Conservation (phyloP, 2,113 vertebrate species). For the Solea solea region DNA sequence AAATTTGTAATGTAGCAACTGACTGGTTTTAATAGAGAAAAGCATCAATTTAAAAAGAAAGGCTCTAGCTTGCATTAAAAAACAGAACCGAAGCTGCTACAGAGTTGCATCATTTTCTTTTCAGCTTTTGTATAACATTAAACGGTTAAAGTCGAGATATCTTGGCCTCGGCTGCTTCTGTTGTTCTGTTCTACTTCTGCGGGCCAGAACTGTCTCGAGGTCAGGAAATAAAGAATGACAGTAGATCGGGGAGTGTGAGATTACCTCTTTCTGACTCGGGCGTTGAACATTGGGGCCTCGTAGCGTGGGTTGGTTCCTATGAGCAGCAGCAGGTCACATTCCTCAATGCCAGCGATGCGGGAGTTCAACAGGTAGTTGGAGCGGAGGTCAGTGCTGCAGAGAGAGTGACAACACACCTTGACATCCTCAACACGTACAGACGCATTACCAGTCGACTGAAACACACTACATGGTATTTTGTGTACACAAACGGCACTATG, state of each 20-base stretch:
- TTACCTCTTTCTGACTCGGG: slow-evolving; percentile 95
- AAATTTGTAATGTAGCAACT: no score
- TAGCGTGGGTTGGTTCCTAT: slow-evolving; percentile 96
- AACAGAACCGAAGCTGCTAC: no score
- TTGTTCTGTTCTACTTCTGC: no score
- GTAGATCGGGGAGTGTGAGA: background rate
- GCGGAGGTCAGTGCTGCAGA: slow-evolving; percentile 89
- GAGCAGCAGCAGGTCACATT: slow-evolving; percentile 91
- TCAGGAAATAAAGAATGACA: background rate
- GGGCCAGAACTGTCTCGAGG: no score
- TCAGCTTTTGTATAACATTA: no score
- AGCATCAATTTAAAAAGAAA: no score
- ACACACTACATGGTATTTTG: background rate
- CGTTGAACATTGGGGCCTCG: slow-evolving; percentile 96
- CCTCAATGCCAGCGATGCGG: slow-evolving; percentile 93
- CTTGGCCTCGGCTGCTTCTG: no score
- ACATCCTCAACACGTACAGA: background rate
- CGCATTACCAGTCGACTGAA: background rate
- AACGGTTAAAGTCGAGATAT: no score
- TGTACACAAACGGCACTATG: no score
- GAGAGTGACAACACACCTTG: background rate
- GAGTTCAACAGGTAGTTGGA: slow-evolving; percentile 97
- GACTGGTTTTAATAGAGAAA: no score
- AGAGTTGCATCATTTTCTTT: no score
- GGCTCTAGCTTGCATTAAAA: no score